Conservation (phyloP, 2,797 vertebrate species). For the Tapirus indicus region DNA sequence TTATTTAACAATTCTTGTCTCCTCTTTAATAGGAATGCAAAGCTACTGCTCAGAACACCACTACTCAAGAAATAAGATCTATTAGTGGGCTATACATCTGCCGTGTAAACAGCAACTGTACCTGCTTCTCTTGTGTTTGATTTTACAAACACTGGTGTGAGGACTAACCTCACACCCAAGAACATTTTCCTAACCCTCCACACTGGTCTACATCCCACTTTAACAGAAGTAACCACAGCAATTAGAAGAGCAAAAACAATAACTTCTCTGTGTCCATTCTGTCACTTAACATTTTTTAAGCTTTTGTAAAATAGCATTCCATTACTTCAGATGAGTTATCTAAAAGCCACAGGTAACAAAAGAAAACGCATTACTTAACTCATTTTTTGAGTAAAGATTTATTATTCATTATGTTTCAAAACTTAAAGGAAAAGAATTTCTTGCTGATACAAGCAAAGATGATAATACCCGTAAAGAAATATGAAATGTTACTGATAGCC, state of each 20-base stretch:
- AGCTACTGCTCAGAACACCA: constrained; percentile 54
- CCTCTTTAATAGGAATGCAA: constrained; percentile 53
- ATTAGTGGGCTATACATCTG: not conserved
- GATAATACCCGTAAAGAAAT: constrained; percentile 49
- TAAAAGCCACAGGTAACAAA: constrained; percentile 32
- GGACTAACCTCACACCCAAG: not conserved
- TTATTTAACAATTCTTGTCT: constrained; percentile 61
- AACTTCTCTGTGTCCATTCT: not conserved
- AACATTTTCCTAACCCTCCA: constrained; percentile 15
- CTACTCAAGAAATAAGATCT: constrained; percentile 41
- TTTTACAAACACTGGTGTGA: constrained; percentile 23
- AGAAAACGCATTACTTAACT: constrained; percentile 34
- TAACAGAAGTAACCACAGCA: constrained; percentile 41
- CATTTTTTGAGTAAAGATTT: constrained; percentile 42
- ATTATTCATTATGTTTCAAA: constrained; percentile 61
- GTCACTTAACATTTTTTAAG: constrained; percentile 13
- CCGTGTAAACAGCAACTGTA: constrained; percentile 4
- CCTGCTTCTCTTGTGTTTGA: not conserved
- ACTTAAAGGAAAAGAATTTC: constrained; percentile 52
- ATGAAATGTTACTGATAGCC: not conserved
- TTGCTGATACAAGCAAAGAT: constrained; percentile 53
- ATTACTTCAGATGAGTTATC: constrained; percentile 34
- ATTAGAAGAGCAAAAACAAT: constrained; percentile 20
- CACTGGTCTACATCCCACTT: not conserved
- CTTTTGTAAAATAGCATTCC: not conserved